Conservation (phyloP, 2,113 vertebrate genomes). For the Hyla sarda region DNA sequence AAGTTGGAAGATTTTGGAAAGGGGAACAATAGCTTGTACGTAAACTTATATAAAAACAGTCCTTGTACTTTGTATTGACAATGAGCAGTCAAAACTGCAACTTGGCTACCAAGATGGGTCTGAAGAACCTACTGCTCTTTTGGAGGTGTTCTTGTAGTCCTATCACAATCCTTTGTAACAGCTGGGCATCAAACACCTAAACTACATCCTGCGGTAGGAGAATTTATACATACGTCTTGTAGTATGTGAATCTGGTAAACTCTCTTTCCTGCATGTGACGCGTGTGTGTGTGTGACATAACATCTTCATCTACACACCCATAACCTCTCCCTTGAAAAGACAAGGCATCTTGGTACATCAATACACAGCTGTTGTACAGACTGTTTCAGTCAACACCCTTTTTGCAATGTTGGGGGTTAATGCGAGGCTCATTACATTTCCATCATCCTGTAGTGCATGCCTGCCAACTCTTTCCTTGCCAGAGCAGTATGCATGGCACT, state of each 20-base stretch:
- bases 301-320: constrained; percentile 30
- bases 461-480: constrained; percentile 17
- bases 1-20: not conserved
- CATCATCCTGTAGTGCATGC: constrained; percentile 33
- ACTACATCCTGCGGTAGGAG: not conserved
- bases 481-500: not conserved
- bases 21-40: not conserved
- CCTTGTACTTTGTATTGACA: not conserved
- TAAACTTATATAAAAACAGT: not conserved
- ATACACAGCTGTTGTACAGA: constrained; percentile 31
- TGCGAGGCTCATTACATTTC: constrained; percentile 1
- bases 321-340: constrained; percentile 67
- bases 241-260: constrained; percentile 8
- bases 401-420: constrained; percentile 1
- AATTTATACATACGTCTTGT: not conserved
- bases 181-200: not conserved
- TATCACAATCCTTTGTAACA: constrained; percentile 7
- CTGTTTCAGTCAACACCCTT: constrained; percentile 17
- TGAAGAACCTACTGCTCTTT: constrained; percentile 3
- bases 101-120: not conserved
- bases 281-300: constrained; percentile 16
- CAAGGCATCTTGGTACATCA: constrained; percentile 78
- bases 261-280: constrained; percentile 70
- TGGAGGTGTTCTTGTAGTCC: not conserved
- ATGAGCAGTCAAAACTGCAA: not conserved